Conservation (phyloP, 2,113 vertebrate species). For the Rhombomys opimus region DNA sequence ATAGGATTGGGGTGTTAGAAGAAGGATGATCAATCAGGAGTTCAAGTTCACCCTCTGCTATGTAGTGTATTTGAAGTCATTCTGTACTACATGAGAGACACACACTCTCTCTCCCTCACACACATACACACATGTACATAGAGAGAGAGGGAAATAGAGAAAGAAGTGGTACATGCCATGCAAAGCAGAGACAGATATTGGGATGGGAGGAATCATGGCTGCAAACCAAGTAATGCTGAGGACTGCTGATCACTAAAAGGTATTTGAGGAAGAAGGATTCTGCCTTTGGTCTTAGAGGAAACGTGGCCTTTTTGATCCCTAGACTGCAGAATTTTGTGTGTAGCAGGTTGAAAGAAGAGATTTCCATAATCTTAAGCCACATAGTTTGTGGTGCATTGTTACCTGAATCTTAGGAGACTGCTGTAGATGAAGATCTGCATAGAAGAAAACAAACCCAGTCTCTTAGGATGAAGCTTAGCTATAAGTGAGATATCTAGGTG, state of each 20-base stretch:
- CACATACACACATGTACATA: background rate
- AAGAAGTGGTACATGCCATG: background rate
- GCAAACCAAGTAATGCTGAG: background rate
- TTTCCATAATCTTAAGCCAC: background rate
- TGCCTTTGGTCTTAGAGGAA: background rate
- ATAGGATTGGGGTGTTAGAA: background rate
- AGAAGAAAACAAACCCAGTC: background rate
- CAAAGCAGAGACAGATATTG: background rate
- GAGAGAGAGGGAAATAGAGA: background rate
- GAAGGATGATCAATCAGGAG: background rate
- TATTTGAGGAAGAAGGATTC: background rate
- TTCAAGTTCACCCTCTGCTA: background rate
- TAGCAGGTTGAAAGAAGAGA: background rate
- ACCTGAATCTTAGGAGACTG: background rate
- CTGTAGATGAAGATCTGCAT: background rate
- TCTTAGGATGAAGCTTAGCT: background rate
- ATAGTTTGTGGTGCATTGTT: background rate
- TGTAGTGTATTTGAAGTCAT: background rate
- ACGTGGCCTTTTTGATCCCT: background rate
- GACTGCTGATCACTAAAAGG: background rate
- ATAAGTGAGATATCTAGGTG: background rate
- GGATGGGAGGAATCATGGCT: background rate
- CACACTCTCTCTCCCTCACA: background rate
- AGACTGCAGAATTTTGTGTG: background rate
- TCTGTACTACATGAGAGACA: background rate